phyloP scores from a whole-genome alignment of 2,113 vertebrate species.

The Myotis davidii region DNA sequence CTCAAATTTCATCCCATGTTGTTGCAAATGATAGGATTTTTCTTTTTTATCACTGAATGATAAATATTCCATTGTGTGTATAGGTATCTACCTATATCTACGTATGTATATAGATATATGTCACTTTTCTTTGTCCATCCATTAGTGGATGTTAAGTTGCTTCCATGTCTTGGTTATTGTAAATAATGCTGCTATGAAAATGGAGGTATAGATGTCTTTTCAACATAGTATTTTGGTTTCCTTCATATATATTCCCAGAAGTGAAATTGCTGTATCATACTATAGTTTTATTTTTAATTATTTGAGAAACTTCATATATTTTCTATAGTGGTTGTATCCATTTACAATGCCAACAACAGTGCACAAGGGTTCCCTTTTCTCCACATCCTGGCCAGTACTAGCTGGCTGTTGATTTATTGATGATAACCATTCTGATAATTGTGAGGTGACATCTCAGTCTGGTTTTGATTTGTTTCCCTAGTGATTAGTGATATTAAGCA shows the following conservation, averaged over 20 bases:
- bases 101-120: neutral
- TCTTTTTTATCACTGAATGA: neutral
- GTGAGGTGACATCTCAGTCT: neutral
- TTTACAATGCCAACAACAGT: neutral
- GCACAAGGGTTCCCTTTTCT: neutral
- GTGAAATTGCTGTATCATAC: neutral
- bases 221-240: neutral
- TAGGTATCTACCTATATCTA: neutral
- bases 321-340: neutral
- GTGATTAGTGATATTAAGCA: neutral
- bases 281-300: neutral
- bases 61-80: neutral
- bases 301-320: neutral
- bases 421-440: neutral
- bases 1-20: neutral
- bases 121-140: neutral
- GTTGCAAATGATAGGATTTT: neutral
- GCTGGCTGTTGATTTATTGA: no score
- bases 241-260: neutral
- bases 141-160: neutral
- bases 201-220: neutral
- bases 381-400: neutral
- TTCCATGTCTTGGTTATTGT: neutral
- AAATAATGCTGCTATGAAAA: neutral
- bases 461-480: neutral